Evolutionary conservation across 2,113 vertebrate species (phyloP).

Genomic region (Alces alces): DNA sequence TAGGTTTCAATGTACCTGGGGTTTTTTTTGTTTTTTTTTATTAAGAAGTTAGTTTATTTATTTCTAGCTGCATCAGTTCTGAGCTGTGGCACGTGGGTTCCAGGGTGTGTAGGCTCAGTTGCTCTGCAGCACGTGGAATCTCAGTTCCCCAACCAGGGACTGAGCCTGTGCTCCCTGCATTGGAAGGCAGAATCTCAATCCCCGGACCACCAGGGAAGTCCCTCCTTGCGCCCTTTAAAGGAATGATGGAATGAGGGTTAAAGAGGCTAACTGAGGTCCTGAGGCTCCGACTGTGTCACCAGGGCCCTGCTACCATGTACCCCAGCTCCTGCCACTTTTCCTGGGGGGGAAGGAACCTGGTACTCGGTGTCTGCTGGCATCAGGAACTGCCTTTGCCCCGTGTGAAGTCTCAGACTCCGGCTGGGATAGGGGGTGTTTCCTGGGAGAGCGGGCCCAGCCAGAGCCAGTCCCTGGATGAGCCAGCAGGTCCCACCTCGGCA

Average conservation of each 20-base stretch:
- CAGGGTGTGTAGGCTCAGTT: not conserved
- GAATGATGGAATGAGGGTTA: not conserved
- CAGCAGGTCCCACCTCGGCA: not conserved
- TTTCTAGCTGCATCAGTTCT: not conserved
- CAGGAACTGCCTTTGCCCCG: not conserved
- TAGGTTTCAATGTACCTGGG: not conserved
- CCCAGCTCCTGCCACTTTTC: not conserved
- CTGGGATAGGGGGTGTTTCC: not conserved
- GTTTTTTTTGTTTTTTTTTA: not conserved
- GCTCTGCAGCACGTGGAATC: not conserved
- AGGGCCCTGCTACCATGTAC: fast-evolving
- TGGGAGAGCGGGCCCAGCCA: not conserved
- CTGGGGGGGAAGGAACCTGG: not conserved
- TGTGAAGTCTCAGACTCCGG: not conserved
- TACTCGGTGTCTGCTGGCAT: not conserved
- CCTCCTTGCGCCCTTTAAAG: not conserved
- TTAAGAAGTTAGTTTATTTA: not conserved
- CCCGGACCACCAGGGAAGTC: not conserved
- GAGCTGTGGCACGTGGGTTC: not conserved
- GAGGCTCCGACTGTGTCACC: not conserved
- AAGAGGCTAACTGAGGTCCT: not conserved
- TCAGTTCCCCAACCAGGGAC: not conserved
- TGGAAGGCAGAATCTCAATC: not conserved
- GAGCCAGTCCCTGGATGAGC: not conserved
- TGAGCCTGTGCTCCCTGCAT: not conserved